A percentile compares a stretch with the other conserved stretches of the same genome.
phyloP scores from a whole-genome alignment of 2,797 vertebrate genomes.

The Takifugu rubripes region DNA sequence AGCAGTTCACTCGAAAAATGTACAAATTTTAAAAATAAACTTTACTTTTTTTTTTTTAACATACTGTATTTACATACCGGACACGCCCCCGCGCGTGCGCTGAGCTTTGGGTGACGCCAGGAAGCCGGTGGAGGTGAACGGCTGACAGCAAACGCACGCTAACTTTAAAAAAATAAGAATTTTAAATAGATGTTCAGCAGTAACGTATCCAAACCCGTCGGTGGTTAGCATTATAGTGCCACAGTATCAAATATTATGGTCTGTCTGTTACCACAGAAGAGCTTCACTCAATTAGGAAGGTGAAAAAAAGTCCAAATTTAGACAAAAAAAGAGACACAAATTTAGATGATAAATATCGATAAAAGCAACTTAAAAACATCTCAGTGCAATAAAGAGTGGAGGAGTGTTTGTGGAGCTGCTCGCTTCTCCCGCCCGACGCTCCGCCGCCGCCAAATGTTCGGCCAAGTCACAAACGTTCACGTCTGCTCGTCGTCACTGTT shows the following conservation, averaged over 20 bases:
- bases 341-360: constrained; percentile 1
- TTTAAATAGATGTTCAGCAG: constrained; percentile 51
- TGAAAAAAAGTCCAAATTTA: neutral
- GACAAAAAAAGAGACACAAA: neutral
- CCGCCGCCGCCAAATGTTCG: too few species aligned
- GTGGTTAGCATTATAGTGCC: constrained; percentile 18
- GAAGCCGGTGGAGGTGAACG: constrained; percentile 28
- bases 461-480: too few species aligned
- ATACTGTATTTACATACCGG: constrained; percentile 67
- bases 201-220: constrained; percentile 24
- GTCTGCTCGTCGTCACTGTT: too few species aligned
- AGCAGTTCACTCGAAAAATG: constrained; percentile 57
- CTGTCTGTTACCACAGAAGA: constrained; percentile 18
- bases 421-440: too few species aligned
- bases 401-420: too few species aligned
- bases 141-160: constrained; percentile 17
- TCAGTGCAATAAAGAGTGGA: too few species aligned
- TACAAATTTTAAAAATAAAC: constrained; percentile 67
- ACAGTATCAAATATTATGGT: constrained; percentile 16
- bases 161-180: constrained; percentile 25
- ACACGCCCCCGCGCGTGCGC: constrained; percentile 18
- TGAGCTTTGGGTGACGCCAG: constrained; percentile 12
- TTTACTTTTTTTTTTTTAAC: constrained; percentile 40
- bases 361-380: neutral
- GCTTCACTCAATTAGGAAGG: neutral